Evolutionary conservation across 2,888 invertebrate genomes (phyloP).

Genomic region (Mactromeris polynyma): DNA sequence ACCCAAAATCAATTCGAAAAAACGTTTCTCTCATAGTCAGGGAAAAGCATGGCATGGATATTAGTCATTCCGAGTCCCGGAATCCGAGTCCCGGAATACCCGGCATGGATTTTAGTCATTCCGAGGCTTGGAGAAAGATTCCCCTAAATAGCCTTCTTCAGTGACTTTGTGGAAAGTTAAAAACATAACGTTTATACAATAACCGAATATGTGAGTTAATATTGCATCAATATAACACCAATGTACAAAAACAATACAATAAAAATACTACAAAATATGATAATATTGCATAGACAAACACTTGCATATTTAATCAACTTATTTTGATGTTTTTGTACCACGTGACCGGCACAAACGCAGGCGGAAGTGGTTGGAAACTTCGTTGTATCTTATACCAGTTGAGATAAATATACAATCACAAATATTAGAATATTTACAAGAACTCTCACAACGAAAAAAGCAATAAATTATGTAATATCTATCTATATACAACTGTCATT

Average conservation of each 20-base stretch:
- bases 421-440: not conserved
- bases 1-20: no score
- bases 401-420: not conserved
- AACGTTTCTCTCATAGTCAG: no score
- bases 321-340: no score
- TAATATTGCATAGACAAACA: not conserved
- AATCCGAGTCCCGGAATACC: no score
- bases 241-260: slow-evolving; percentile 11
- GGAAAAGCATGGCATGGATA: no score
- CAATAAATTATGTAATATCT: slow-evolving; percentile 16
- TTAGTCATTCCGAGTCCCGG: no score
- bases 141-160: no score
- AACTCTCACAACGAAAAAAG: not conserved
- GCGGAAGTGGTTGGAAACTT: no score
- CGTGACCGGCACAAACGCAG: no score
- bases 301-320: not conserved
- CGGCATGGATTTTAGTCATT: no score
- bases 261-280: not conserved
- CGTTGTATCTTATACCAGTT: not conserved
- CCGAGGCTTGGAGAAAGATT: no score
- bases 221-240: not conserved
- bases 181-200: not conserved
- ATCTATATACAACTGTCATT: slow-evolving; percentile 10
- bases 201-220: not conserved
- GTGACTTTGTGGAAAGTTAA: no score